Conservation (phyloP, 1,140 invertebrate species). For the Drosophila baimaii region DNA sequence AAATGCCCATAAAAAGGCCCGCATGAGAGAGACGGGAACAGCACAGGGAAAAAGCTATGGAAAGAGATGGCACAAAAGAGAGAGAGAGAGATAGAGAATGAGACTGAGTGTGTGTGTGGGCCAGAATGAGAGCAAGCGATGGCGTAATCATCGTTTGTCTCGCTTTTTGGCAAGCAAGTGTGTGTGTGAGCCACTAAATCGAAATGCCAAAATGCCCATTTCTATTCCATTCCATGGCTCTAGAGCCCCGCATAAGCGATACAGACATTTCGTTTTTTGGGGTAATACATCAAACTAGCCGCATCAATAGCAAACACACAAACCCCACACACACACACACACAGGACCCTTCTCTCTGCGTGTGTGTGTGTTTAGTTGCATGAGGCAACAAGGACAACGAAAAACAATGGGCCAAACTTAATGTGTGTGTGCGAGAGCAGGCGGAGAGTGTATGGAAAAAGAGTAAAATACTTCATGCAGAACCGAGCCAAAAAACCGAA, state of each 20-base stretch:
- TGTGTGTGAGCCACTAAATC: constrained; percentile 75
- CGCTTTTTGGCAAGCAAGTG: constrained; percentile 30
- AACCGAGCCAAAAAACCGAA: constrained; percentile 72
- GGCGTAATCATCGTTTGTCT: constrained; percentile 83
- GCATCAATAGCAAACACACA: constrained; percentile 78
- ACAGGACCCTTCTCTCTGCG: neutral
- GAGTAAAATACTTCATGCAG: constrained; percentile 82
- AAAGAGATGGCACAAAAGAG: constrained; percentile 3
- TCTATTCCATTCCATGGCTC: constrained; percentile 71
- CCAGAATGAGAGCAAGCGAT: constrained; percentile 74
- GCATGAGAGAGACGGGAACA: constrained; percentile 73
- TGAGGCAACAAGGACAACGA: constrained; percentile 75
- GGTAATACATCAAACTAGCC: constrained; percentile 84
- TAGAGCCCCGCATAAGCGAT: constrained; percentile 81
- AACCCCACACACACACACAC: constrained; percentile 56
- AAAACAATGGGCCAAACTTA: constrained; percentile 78
- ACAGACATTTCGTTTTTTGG: constrained; percentile 83
- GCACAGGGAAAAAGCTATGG: constrained; percentile 11
- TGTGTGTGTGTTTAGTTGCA: constrained; percentile 65
- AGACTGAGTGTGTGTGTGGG: constrained; percentile 42
- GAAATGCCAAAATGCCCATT: constrained; percentile 84
- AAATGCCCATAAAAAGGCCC: constrained; percentile 83
- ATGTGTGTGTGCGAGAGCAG: constrained; percentile 45
- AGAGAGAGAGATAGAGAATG: neutral
- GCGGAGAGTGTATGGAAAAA: constrained; percentile 66